phyloP scores from a whole-genome alignment of 2,113 vertebrate genomes.

The Brienomyrus longianalis region DNA sequence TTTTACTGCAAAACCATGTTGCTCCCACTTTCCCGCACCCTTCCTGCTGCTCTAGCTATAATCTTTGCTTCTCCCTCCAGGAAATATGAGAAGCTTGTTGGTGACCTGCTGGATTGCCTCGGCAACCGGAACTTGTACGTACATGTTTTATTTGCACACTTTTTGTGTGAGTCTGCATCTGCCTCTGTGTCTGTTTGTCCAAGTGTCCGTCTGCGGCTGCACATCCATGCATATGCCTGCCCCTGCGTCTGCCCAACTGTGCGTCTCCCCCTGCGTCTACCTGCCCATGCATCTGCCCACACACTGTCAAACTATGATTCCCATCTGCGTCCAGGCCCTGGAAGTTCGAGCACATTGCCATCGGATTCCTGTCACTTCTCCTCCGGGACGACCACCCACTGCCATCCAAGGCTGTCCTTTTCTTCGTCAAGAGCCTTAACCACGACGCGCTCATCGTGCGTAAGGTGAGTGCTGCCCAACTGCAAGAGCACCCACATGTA shows the following conservation, averaged over 20 bases:
- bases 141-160: not conserved
- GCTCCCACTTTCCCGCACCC: not conserved
- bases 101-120: constrained; percentile 74
- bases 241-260: not conserved
- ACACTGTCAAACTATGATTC: not conserved
- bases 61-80: constrained; percentile 50
- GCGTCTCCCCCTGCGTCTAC: not conserved
- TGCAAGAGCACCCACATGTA: not conserved
- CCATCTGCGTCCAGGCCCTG: constrained; percentile 69
- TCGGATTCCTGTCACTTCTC: constrained; percentile 85
- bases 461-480: constrained; percentile 66
- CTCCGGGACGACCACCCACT: constrained; percentile 83
- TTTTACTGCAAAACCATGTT: not conserved
- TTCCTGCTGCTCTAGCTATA: not conserved
- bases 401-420: constrained; percentile 72
- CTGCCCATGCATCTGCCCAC: not conserved
- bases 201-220: not conserved
- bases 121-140: constrained; percentile 87
- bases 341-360: constrained; percentile 95
- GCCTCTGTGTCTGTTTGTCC: not conserved
- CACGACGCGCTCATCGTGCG: constrained; percentile 90
- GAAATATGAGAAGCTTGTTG: constrained; percentile 81
- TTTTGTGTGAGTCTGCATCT: not conserved
- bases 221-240: not conserved
- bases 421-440: constrained; percentile 91